These are phyloP conservation scores for Actias luna DNA, from an alignment of 2,888 invertebrate genomes.

Conservation along the genomic window DNA sequence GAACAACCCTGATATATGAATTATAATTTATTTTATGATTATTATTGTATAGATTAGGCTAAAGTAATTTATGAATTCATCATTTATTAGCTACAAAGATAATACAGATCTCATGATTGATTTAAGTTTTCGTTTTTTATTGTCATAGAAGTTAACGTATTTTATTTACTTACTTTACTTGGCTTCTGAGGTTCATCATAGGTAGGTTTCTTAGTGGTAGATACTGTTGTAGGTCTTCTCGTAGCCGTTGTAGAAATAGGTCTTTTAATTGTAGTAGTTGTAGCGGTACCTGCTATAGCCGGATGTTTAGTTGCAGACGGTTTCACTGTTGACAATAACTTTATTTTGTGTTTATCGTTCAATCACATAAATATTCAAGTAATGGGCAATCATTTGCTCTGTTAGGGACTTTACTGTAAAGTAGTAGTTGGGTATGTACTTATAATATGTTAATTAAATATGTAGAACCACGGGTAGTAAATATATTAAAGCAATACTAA, in stretches of 20 bases:
- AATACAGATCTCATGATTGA: neutral
- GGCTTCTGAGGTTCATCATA: slow-evolving; percentile 51
- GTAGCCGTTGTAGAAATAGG: slow-evolving; percentile 34
- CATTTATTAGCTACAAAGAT: neutral
- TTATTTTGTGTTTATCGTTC: neutral
- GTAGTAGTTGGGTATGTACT: neutral
- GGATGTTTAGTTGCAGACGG: slow-evolving; percentile 51
- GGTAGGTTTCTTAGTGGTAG: slow-evolving; percentile 47
- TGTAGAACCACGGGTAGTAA: neutral
- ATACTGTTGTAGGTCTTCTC: slow-evolving; percentile 40
- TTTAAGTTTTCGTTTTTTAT: neutral
- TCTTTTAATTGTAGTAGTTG: slow-evolving; percentile 31
- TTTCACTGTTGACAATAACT: slow-evolving; percentile 35
- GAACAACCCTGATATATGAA: slow-evolving; percentile 73
- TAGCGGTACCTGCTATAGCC: slow-evolving; percentile 28
- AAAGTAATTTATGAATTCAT: neutral
- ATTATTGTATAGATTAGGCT: too few relatives aligned
- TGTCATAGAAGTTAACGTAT: too few relatives aligned
- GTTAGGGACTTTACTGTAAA: neutral
- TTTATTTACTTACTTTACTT: slow-evolving; percentile 45
- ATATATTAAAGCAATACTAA: neutral
- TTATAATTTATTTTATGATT: neutral
- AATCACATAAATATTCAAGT: neutral
- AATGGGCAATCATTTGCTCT: neutral
- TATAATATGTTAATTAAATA: neutral